A percentile compares a stretch with the other conserved stretches of the same genome.
Conservation (phyloP, 2,113 vertebrate genomes). For the Callorhinus ursinus region DNA sequence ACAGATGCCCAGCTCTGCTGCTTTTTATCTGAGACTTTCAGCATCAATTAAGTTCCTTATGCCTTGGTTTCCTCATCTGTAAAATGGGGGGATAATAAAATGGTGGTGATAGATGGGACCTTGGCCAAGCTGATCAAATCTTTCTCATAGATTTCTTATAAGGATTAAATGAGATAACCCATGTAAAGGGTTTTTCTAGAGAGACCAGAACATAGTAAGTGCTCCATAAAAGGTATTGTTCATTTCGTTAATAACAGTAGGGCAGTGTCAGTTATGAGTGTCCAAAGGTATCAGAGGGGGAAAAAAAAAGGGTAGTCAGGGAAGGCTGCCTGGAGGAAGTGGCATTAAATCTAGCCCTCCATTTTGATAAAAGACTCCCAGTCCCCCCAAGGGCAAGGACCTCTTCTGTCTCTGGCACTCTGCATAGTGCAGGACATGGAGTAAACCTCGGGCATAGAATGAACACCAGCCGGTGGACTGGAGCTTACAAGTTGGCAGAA, state of each 20-base stretch:
- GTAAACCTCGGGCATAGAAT: background rate
- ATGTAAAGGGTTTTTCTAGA: background rate
- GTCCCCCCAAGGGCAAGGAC: background rate
- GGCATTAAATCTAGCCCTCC: background rate
- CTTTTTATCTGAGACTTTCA: background rate
- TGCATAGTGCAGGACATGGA: background rate
- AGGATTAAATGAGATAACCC: background rate
- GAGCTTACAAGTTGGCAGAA: background rate
- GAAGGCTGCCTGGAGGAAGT: slow-evolving; percentile 11
- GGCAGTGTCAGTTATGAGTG: background rate
- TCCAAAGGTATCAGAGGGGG: background rate
- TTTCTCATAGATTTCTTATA: background rate
- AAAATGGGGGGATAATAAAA: background rate
- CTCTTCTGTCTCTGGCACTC: background rate
- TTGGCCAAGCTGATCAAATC: background rate
- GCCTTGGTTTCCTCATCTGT: background rate
- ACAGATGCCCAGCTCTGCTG: background rate
- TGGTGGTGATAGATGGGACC: too few species aligned
- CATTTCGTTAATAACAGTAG: background rate
- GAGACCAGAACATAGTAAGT: background rate
- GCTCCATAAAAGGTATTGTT: background rate
- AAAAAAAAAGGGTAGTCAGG: background rate
- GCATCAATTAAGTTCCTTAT: background rate
- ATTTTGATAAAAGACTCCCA: background rate
- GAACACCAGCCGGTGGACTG: background rate